Percentiles rank a stretch among this genome's conserved stretches.
Evolutionary conservation across 2,888 invertebrate species (phyloP).

Genomic region (Ophion obscuratus): DNA sequence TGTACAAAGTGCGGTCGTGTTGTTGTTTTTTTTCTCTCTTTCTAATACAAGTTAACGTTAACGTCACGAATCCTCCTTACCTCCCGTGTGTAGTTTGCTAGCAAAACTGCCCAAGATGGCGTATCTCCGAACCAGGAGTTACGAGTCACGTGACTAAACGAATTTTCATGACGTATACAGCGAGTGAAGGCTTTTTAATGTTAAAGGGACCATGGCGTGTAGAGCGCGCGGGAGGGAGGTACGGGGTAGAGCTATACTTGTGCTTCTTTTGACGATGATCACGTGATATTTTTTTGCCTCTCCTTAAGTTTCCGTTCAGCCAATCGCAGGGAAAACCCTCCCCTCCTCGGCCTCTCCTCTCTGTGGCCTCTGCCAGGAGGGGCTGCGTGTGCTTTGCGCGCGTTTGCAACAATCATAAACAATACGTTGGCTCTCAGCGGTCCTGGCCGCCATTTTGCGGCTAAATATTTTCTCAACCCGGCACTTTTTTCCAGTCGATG

Average conservation of each 20-base stretch:
- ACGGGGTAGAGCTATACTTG: slow-evolving; percentile 34
- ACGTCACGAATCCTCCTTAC: slow-evolving; percentile 80
- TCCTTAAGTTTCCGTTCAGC: slow-evolving; percentile 48
- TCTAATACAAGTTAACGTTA: slow-evolving; percentile 61
- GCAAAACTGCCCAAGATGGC: slow-evolving; percentile 81
- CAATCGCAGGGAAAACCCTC: slow-evolving; percentile 39
- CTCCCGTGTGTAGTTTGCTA: slow-evolving; percentile 73
- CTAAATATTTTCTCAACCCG: not conserved
- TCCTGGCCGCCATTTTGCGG: not conserved
- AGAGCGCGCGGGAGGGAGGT: slow-evolving; percentile 33
- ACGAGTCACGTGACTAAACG: slow-evolving; percentile 78
- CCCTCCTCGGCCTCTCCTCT: not conserved
- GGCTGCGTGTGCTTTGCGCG: slow-evolving; percentile 16
- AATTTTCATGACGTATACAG: slow-evolving; percentile 78
- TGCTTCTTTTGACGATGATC: slow-evolving; percentile 54
- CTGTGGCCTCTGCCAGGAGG: slow-evolving; percentile 13
- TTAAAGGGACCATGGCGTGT: slow-evolving; percentile 76
- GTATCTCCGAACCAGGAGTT: slow-evolving; percentile 50
- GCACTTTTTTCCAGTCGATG: not conserved
- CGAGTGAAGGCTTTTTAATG: slow-evolving; percentile 64
- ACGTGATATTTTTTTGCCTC: slow-evolving; percentile 59
- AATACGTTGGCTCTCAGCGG: slow-evolving; percentile 13
- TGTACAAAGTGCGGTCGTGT: not conserved
- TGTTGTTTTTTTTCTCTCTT: not conserved
- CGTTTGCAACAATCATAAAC: slow-evolving; percentile 56